These are phyloP conservation scores for Pantala flavescens DNA, from an alignment of 1,140 invertebrate species.

Conservation along the genomic window DNA sequence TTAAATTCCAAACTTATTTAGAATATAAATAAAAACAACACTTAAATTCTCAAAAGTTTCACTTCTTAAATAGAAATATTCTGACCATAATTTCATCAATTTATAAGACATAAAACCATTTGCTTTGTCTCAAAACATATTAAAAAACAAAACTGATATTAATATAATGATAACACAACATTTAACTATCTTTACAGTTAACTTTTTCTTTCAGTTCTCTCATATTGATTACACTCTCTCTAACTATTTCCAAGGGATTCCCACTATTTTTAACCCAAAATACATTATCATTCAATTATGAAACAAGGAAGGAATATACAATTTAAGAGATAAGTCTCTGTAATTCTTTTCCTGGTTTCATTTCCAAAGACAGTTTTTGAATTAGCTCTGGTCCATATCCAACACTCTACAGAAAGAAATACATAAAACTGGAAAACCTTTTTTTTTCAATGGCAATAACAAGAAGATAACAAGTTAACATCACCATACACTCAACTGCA, in stretches of 20 bases:
- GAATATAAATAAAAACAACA: background rate
- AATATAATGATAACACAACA: background rate
- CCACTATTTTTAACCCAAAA: slow-evolving; percentile 3
- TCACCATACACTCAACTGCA: background rate
- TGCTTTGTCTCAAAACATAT: background rate
- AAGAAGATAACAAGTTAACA: slow-evolving; percentile 10
- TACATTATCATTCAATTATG: background rate
- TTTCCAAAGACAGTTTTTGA: slow-evolving; percentile 1
- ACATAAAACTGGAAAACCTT: slow-evolving; percentile 7
- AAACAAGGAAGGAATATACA: background rate
- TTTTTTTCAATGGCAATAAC: slow-evolving; percentile 10
- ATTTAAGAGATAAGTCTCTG: background rate
- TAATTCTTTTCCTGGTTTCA: slow-evolving; percentile 5
- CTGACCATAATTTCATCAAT: background rate
- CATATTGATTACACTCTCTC: slow-evolving; percentile 9
- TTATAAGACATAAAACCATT: background rate
- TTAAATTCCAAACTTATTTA: background rate
- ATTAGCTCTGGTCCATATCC: background rate
- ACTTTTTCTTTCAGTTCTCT: background rate
- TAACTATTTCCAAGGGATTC: background rate
- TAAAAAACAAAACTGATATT: slow-evolving; percentile 4
- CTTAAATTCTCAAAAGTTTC: background rate
- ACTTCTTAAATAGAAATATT: background rate
- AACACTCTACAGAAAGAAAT: background rate
- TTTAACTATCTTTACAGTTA: slow-evolving; percentile 10